Base-by-base conservation (phyloP, 2,888 invertebrate species). In the Metopia argyrocephala region DNA sequence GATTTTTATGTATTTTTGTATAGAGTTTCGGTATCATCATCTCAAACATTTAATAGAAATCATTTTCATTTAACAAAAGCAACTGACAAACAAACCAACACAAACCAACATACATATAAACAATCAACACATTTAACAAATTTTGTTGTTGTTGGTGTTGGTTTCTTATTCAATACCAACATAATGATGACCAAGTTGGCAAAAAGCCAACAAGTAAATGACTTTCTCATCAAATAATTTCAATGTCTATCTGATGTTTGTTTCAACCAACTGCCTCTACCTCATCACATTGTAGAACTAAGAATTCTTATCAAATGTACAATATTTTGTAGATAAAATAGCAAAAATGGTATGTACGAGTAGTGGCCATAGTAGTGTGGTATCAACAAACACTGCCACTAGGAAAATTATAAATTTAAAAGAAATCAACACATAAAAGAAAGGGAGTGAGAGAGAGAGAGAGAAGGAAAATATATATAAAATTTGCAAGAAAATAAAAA, bases 181-280 rank as follows among this genome's bases (percentile, higher is more conserved):
- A 31, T 18, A 57, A 61, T 66, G 78, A 57, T 78, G 81, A 75
- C 81, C 81, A 81, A 81, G 70, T 81, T 81, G 81, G 81, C 81
- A 81, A 56, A 56, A 75, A 81, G 81, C 81, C 81, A 81, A 81
- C 69, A 75, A 81, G 61, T 75, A 81, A 81, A 81, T 81, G 81
- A 81, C 78, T 81, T 81, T 78, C 81, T 81, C 74, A 75, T 81
- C 81, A 81, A 71, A 81, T 78, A 70, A 78, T 74, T 81, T 81
- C 74, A 81, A 78, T 78, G 74, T 78, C 78, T 78, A 71, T 81
- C 81, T 75, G 20, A n/a, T 48, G 62, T 56, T 38, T 9, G 31
- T 28, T 23, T 21, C 38, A 66, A 52, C 31, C 66, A 66, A 52
- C 52, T 52, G 54, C 45, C 66, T 61, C 38, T 38, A 38, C 15